These are phyloP conservation scores for Austrolebias charrua DNA, from an alignment of 2,797 vertebrate genomes.

Conservation along the genomic window DNA sequence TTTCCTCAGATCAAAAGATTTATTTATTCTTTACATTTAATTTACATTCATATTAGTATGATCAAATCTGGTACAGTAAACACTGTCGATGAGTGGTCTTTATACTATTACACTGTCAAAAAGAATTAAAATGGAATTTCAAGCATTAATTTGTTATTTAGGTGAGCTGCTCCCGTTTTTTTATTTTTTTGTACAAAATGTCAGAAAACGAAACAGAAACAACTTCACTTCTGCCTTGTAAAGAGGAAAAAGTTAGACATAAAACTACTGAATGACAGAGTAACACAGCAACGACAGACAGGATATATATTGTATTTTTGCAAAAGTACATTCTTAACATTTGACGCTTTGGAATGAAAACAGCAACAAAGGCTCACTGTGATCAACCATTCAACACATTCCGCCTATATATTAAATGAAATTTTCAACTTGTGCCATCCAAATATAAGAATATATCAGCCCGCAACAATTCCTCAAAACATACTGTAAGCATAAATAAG, in stretches of 20 bases:
- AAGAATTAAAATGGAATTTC: slow-evolving; percentile 27
- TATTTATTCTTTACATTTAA: slow-evolving; percentile 64
- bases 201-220: slow-evolving; percentile 45
- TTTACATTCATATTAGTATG: slow-evolving; percentile 77
- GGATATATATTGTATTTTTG: slow-evolving; percentile 49
- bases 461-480: slow-evolving; percentile 13
- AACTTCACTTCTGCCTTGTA: slow-evolving; percentile 14
- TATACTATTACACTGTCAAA: slow-evolving; percentile 35
- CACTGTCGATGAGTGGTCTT: slow-evolving; percentile 44
- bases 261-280: slow-evolving; percentile 44
- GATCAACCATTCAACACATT: slow-evolving; percentile 60
- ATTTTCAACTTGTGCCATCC: slow-evolving; percentile 56
- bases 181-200: slow-evolving; percentile 38
- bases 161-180: slow-evolving; percentile 47
- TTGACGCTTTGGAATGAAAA: slow-evolving; percentile 81
- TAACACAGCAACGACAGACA: slow-evolving; percentile 52
- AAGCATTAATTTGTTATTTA: slow-evolving; percentile 33
- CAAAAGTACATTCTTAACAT: slow-evolving; percentile 79
- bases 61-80: slow-evolving; percentile 68
- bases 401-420: slow-evolving; percentile 74
- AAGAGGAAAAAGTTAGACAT: background rate
- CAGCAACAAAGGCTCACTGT: slow-evolving; percentile 52
- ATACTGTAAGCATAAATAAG: slow-evolving; percentile 79
- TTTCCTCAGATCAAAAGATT: slow-evolving; percentile 55
- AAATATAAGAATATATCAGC: slow-evolving; percentile 50